Percentiles rank a stretch among this genome's conserved stretches.
Evolutionary conservation across 2,888 invertebrate genomes (phyloP).

Genomic region (Temnothorax unifasciatus): DNA sequence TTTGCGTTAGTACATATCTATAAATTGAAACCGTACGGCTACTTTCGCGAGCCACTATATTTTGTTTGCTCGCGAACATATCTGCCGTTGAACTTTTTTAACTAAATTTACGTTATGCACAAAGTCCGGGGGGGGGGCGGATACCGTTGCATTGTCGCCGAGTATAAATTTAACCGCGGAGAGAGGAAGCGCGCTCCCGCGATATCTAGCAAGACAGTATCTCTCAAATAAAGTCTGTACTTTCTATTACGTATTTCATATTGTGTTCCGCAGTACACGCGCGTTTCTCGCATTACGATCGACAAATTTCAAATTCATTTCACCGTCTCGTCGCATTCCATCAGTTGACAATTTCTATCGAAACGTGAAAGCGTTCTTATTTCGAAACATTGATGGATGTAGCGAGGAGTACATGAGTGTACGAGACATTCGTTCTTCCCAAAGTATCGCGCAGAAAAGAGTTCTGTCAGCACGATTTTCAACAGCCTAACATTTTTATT

Average conservation of each 20-base stretch:
- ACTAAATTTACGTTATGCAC: constrained; percentile 3
- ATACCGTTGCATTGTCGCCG: not conserved
- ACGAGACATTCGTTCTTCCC: not conserved
- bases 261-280: constrained; percentile 7
- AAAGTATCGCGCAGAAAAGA: not conserved
- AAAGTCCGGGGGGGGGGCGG: not conserved
- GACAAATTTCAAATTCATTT: constrained; percentile 43
- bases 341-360: constrained; percentile 37
- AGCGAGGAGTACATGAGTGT: constrained; percentile 15
- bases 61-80: constrained; percentile 2
- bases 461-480: constrained; percentile 6
- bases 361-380: not conserved
- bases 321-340: constrained; percentile 2
- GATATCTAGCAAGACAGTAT: constrained; percentile 19
- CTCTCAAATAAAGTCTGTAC: constrained; percentile 19
- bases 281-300: not conserved
- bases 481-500: constrained; percentile 2
- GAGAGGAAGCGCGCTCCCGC: not conserved
- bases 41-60: not conserved
- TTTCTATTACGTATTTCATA: constrained; percentile 18
- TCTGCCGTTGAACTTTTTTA: constrained; percentile 15
- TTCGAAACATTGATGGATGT: not conserved
- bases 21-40: constrained; percentile 12
- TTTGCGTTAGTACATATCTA: not conserved
- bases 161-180: constrained; percentile 14